Conservation (phyloP, 1,140 invertebrate genomes). For the Harlomillsia oculata region DNA sequence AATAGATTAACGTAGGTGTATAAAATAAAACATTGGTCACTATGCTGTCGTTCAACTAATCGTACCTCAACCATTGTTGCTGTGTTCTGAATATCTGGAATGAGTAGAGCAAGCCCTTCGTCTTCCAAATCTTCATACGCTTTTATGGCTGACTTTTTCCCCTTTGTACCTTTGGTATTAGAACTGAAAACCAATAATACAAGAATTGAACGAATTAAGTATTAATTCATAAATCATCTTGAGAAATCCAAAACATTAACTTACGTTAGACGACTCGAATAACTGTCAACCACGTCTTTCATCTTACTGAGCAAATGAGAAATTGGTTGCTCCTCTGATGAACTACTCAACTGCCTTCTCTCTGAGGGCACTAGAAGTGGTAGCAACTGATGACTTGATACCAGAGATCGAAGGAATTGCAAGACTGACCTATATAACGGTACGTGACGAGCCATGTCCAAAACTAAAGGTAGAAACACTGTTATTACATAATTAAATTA, state of each 20-base stretch:
- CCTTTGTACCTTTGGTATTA: constrained; percentile 43
- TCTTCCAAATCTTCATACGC: constrained; percentile 62
- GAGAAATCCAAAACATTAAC: neutral
- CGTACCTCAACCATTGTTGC: constrained; percentile 58
- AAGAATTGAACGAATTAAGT: neutral
- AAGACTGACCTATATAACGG: constrained; percentile 77
- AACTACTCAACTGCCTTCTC: constrained; percentile 36
- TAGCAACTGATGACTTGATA: constrained; percentile 56
- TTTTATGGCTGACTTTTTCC: constrained; percentile 39
- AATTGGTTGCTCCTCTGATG: constrained; percentile 46
- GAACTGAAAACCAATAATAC: constrained; percentile 40
- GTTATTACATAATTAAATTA: neutral
- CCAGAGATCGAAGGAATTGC: constrained; percentile 67
- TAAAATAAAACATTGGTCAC: neutral
- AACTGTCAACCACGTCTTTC: constrained; percentile 82
- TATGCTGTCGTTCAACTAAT: neutral
- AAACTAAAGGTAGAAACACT: constrained; percentile 45
- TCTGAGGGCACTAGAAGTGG: constrained; percentile 54
- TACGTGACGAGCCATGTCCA: constrained; percentile 90
- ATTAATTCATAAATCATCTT: neutral
- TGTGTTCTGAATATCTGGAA: constrained; percentile 78
- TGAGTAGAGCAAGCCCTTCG: constrained; percentile 73
- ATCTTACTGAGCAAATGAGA: constrained; percentile 68
- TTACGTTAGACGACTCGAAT: constrained; percentile 70
- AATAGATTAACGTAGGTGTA: neutral